phyloP scores from a whole-genome alignment of 2,797 vertebrate genomes.

The Phoxinus dragarum region DNA sequence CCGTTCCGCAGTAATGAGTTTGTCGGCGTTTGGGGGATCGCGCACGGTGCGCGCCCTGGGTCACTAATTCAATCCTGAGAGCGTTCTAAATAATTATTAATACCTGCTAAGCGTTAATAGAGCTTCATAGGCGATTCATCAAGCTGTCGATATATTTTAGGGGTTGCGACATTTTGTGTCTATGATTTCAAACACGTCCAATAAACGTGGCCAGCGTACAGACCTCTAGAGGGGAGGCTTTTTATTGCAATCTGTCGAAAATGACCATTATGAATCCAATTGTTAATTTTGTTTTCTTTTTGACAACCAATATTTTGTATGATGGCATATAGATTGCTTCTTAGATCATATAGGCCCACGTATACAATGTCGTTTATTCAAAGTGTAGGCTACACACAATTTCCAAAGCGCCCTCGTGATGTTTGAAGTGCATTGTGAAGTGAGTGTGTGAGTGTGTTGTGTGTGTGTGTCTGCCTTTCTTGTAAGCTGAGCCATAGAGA shows the following conservation, averaged over 20 bases:
- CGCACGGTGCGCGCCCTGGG: constrained; percentile 66
- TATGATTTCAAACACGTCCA: constrained; percentile 44
- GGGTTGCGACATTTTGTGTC: constrained; percentile 64
- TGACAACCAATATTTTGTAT: not conserved
- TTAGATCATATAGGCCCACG: not conserved
- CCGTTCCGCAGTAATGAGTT: constrained; percentile 50
- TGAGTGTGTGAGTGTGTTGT: no score
- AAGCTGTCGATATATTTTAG: constrained; percentile 78
- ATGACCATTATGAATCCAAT: constrained; percentile 3
- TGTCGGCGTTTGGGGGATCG: constrained; percentile 58
- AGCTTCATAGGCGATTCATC: constrained; percentile 78
- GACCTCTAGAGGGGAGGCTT: constrained; percentile 10
- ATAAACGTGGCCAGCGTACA: constrained; percentile 18
- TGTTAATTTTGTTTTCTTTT: constrained; percentile 11
- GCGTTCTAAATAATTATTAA: constrained; percentile 81
- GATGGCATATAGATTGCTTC: not conserved
- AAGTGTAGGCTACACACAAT: constrained; percentile 9
- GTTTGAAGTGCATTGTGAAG: constrained; percentile 37
- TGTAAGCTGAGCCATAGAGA: constrained; percentile 80
- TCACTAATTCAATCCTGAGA: constrained; percentile 81
- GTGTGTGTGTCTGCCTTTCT: constrained; percentile 31
- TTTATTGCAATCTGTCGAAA: constrained; percentile 26
- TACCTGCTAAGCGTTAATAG: constrained; percentile 77
- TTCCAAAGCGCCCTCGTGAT: constrained; percentile 25
- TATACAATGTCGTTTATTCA: constrained; percentile 7